Conservation (phyloP, 2,888 invertebrate genomes). For the Linyphia triangularis region DNA sequence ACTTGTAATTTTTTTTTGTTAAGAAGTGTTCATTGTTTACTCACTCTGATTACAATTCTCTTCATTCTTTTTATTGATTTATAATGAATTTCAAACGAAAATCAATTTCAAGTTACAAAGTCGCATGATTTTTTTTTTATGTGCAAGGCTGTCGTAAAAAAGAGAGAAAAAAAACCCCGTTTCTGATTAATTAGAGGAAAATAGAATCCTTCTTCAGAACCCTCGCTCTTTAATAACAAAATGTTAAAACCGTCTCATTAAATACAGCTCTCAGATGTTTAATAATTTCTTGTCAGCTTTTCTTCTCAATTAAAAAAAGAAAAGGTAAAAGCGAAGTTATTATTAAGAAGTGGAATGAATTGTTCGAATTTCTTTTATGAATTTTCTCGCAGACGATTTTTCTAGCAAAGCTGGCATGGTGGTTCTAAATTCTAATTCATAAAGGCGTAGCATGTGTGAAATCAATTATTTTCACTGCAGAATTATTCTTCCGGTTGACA, state of each 20-base stretch:
- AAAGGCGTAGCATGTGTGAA: not conserved
- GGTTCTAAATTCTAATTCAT: conserved; percentile 27
- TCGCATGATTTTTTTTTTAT: no score
- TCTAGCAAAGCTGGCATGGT: conserved; percentile 35
- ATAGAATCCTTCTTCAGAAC: not conserved
- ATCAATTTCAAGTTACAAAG: no score
- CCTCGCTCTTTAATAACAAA: not conserved
- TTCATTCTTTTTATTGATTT: no score
- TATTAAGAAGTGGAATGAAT: conserved; percentile 19
- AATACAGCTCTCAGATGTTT: conserved; percentile 7
- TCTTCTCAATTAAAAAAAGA: not conserved
- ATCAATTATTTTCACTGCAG: conserved; percentile 36
- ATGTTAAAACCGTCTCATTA: conserved; percentile 33
- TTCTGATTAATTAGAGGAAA: conserved; percentile 37
- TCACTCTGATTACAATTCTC: no score
- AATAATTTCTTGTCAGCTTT: conserved; percentile 10
- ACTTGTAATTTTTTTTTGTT: no score
- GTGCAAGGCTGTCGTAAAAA: no score
- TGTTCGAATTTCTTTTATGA: conserved; percentile 33
- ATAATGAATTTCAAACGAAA: no score
- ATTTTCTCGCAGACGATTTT: not conserved
- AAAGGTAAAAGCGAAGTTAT: not conserved
- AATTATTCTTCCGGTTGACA: conserved; percentile 17
- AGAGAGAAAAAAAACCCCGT: not conserved
- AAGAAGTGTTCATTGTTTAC: no score